A percentile compares a stretch with the other conserved stretches of the same genome.
Conservation (phyloP, 1,140 invertebrate genomes). For the Polypedilum vanderplanki region DNA sequence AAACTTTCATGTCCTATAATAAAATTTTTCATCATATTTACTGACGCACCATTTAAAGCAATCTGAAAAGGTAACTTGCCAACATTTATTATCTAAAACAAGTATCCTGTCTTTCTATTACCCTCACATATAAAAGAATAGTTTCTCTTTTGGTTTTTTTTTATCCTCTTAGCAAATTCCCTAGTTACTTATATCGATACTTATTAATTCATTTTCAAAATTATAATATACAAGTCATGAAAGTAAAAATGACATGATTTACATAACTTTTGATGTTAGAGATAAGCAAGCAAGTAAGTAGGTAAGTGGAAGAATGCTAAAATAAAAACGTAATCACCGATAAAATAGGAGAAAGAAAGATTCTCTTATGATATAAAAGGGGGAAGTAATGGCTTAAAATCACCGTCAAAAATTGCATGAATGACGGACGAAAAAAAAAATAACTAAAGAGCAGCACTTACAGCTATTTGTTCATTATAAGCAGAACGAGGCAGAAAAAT, state of each 20-base stretch:
- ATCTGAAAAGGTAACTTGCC: too few relatives aligned
- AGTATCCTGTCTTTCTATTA: too few relatives aligned
- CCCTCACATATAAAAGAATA: too few relatives aligned
- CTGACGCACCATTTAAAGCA: too few relatives aligned
- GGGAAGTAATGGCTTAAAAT: background rate
- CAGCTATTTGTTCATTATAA: background rate
- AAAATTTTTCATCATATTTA: too few relatives aligned
- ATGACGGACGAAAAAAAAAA: background rate
- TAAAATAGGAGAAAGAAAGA: background rate
- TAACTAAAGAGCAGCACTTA: background rate
- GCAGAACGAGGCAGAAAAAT: background rate
- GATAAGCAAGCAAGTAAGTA: too few relatives aligned
- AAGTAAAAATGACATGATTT: slow-evolving; percentile 13
- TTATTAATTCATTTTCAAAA: background rate
- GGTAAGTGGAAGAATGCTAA: background rate
- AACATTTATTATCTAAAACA: too few relatives aligned
- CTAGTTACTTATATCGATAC: slow-evolving; percentile 4
- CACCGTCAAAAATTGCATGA: slow-evolving; percentile 14
- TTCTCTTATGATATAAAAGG: background rate
- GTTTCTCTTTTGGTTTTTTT: background rate
- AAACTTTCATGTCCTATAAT: too few relatives aligned
- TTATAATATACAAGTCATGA: slow-evolving; percentile 20
- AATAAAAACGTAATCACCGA: background rate
- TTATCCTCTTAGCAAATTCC: background rate
- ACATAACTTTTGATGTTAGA: slow-evolving; percentile 19